These are phyloP conservation scores for Stercorarius parasiticus DNA, from an alignment of 2,113 vertebrate genomes.

Conservation along the genomic window DNA sequence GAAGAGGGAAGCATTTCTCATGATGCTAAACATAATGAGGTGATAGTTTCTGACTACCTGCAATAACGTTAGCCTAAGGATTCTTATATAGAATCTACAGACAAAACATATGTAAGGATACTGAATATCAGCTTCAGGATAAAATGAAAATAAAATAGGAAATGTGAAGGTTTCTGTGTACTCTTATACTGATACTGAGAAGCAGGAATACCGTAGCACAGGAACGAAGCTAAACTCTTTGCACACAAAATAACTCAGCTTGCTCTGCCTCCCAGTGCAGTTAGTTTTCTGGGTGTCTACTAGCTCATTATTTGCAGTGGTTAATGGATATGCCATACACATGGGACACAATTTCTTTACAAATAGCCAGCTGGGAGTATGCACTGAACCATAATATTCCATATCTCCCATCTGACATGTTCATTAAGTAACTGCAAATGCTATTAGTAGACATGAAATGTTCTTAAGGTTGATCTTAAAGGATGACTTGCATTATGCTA, in stretches of 20 bases:
- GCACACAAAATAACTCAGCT: neutral
- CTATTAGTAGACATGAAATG: neutral
- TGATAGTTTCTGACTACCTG: neutral
- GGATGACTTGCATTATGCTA: neutral
- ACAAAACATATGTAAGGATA: neutral
- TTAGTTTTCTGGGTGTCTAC: neutral
- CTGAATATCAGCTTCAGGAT: neutral
- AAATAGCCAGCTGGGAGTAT: neutral
- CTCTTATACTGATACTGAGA: neutral
- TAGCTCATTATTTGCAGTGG: neutral
- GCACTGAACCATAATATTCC: neutral
- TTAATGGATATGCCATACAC: neutral
- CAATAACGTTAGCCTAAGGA: neutral
- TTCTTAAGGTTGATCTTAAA: neutral
- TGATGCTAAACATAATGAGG: neutral
- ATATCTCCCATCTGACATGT: neutral
- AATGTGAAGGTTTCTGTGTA: neutral
- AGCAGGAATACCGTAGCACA: neutral
- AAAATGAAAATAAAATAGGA: neutral
- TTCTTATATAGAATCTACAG: neutral
- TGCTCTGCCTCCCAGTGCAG: neutral
- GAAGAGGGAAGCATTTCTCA: neutral
- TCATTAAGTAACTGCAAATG: neutral
- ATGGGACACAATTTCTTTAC: neutral
- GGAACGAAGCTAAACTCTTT: neutral